Base-by-base conservation (phyloP, 2,888 invertebrate species). In the Parochlus steinenii region DNA sequence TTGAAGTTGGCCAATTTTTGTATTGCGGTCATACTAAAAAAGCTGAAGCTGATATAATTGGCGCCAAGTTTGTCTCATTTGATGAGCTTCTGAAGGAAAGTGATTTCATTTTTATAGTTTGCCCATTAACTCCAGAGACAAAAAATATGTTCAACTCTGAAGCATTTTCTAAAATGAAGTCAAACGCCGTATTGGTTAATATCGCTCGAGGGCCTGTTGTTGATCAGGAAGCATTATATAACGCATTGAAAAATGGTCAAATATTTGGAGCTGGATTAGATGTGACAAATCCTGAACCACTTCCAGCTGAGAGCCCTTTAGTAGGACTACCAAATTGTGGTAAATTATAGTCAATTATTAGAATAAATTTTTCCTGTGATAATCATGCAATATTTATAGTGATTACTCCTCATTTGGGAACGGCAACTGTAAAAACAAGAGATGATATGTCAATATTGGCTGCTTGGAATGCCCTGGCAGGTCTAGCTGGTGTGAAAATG, bases 261-360 rank as follows among this genome's bases (percentile, higher is more conserved):
- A 90, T 93, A 41, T 78, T 74, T 50, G 80, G 79, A 0, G 93
- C 92, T 2, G 93, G 90, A 0, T 62, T 95, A 3, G 93, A 95
- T 54, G 93, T 93, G 3, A 82, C 80, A 48, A 72, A 74, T 2
- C 92, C 93, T 0, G 93, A 95, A 54, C 93, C 93, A 0, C 53
- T 95, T 35, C 82, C 89, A 0, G 55, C 67, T 5, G 71, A 78
- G 52, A 74, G 85, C 54, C 77, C 78, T 35, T 61, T 93, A n/a
- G 51, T 83, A n/a, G 69, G 66, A 17, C 58, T 92, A 20, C 69
- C 76, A 3, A 93, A 93, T 56, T 77, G 79, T 51, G 75, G 86
- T 86, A 54, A 62, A 69, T 63, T 43, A 10, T 16, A 32, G 7
- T 28, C 6, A 16, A 10, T 17, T 15, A 14, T 17, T 8, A 10